Evolutionary conservation across 2,113 vertebrate species (phyloP).

Genomic region (Podarcis muralis): DNA sequence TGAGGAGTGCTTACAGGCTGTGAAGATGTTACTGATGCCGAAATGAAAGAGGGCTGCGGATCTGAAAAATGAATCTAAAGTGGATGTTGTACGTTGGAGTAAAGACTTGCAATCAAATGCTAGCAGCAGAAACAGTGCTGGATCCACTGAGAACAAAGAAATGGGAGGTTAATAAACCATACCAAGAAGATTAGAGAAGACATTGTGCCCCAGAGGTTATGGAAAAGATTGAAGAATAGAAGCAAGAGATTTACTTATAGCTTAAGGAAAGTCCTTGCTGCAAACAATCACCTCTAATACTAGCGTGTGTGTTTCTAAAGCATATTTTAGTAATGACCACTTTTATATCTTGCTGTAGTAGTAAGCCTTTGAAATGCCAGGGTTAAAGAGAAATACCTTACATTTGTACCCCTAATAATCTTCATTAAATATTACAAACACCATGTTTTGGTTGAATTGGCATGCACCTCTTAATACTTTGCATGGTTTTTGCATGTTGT

Average conservation of each 20-base stretch:
- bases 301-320: neutral
- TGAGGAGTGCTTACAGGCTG: neutral
- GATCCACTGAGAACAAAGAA: conserved; percentile 32
- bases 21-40: neutral
- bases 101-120: conserved; percentile 37
- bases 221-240: conserved; percentile 20
- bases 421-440: neutral
- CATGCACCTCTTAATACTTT: neutral
- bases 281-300: neutral
- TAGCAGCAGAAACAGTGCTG: neutral
- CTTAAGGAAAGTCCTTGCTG: neutral
- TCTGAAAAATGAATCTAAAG: conserved; percentile 18
- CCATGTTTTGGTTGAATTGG: neutral
- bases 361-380: neutral
- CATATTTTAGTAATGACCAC: conserved; percentile 3
- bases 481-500: neutral
- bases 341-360: conserved; percentile 29
- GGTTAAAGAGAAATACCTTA: neutral
- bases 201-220: conserved; percentile 26
- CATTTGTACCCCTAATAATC: neutral
- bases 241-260: conserved; percentile 15
- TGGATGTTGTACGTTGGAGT: conserved; percentile 10
- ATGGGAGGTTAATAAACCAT: conserved; percentile 34
- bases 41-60: conserved; percentile 14
- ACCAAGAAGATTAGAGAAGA: conserved; percentile 33